Conservation (phyloP, 2,888 invertebrate genomes). For the Phalera bucephala region DNA sequence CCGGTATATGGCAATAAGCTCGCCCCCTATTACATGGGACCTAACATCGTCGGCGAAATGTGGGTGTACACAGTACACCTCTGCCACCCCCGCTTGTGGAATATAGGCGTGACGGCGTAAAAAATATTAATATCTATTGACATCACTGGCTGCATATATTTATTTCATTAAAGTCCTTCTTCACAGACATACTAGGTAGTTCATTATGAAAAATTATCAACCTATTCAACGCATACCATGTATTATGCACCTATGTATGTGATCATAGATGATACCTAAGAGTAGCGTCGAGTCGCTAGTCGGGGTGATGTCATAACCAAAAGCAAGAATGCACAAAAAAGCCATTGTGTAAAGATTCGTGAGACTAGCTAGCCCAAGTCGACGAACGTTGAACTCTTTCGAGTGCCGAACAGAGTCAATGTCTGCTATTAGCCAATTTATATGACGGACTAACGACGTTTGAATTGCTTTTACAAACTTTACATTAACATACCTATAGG, state of each 20-base stretch:
- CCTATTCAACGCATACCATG: too few species aligned
- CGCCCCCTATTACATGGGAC: too few species aligned
- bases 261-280: slow-evolving; percentile 29
- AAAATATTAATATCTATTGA: too few species aligned
- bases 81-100: too few species aligned
- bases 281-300: slow-evolving; percentile 35
- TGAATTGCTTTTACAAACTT: slow-evolving; percentile 44
- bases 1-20: too few species aligned
- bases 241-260: slow-evolving; percentile 9
- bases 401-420: slow-evolving; percentile 64
- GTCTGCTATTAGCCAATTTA: slow-evolving; percentile 73
- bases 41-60: too few species aligned
- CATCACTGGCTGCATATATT: too few species aligned
- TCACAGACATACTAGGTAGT: too few species aligned
- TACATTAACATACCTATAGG: slow-evolving; percentile 16
- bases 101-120: too few species aligned
- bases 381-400: slow-evolving; percentile 79
- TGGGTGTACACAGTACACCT: too few species aligned
- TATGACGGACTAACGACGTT: slow-evolving; percentile 53
- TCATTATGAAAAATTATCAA: too few species aligned
- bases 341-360: slow-evolving; percentile 77
- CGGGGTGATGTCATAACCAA: slow-evolving; percentile 77
- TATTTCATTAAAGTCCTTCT: too few species aligned
- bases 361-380: slow-evolving; percentile 65
- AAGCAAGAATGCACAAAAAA: slow-evolving; percentile 76